Base-by-base conservation (phyloP, 2,888 invertebrate species). In the Augiades crinisus region DNA sequence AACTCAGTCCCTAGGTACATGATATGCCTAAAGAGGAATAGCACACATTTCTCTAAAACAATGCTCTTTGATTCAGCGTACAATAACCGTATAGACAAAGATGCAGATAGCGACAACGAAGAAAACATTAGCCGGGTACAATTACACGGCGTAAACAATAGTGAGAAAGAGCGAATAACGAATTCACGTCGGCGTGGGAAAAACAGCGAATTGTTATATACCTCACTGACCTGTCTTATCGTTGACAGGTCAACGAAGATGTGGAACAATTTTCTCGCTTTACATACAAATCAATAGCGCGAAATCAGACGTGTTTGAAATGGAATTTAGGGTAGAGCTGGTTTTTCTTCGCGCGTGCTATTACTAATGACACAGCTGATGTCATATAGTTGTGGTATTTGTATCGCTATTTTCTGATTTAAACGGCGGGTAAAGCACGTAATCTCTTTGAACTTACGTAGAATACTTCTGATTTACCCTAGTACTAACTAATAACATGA, bases 81-180 rank as follows among this genome's bases (percentile, higher is more conserved):
- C 49, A 50, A 27, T 50, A 41, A 43, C 41, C 41, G 41, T 34
- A 34, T 14, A 30, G 13, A 31, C 16, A 40, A 31, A 49, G 41
- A 41, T 34, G 24, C 41, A 50, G 27, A 47, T 33, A 47, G 22
- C 14, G 43, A 36, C 34, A 31, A 27, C 24, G 36, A 38, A 40
- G 47, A 43, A 27, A 46, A 43, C 43, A 50, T 50, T 36, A 27
- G 36, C 43, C 10, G 34, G 13, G 63, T 67, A 70, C 78, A 75
- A 81, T 82, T 77, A 81, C 71, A 65, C 19, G 19, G 58, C 60
- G 65, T 60, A 61, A 62, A 85, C 84, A 86, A 86, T 85, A 66
- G 79, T 85, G 85, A 68, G 85, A 85, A 81, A 72, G 62, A 63
- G 61, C 66, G 63, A 65, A 75, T 74, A 80, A 78, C 71, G 72